Evolutionary conservation across 1,140 invertebrate species (phyloP).

Genomic region (Caenorhabditis brenneri): DNA sequence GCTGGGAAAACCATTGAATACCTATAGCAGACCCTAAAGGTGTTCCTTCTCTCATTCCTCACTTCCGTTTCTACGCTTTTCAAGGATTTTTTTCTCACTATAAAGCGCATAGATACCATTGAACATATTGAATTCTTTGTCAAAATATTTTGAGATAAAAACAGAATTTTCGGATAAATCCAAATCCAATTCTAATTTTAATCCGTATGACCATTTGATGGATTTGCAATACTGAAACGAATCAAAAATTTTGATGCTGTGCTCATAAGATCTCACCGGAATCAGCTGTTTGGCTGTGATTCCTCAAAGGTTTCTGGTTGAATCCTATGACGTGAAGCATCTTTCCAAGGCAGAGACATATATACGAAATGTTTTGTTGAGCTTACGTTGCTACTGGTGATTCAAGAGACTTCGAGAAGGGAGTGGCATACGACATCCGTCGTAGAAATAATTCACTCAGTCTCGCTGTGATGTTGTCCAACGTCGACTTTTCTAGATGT

Average conservation of each 20-base stretch:
- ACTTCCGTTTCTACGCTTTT: neutral
- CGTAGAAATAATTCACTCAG: no score
- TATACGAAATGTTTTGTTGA: constrained; percentile 5
- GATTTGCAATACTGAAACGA: neutral
- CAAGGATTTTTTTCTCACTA: no score
- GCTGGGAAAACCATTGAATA: neutral
- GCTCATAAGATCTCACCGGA: neutral
- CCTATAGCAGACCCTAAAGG: neutral
- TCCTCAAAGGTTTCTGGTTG: neutral
- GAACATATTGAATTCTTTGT: no score
- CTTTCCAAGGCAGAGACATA: neutral
- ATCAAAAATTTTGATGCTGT: neutral
- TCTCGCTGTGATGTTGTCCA: neutral
- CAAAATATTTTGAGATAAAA: no score
- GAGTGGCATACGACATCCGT: no score
- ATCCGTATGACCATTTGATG: neutral
- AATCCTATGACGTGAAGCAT: neutral
- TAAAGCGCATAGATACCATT: no score
- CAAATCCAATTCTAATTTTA: neutral
- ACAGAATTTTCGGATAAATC: no score
- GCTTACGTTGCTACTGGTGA: constrained; percentile 19
- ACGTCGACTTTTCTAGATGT: constrained; percentile 26
- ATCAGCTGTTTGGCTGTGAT: constrained; percentile 7
- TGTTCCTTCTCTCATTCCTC: neutral
- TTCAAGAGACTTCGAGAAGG: neutral